phyloP scores from a whole-genome alignment of 2,113 vertebrate genomes.

The Lepus timidus region DNA sequence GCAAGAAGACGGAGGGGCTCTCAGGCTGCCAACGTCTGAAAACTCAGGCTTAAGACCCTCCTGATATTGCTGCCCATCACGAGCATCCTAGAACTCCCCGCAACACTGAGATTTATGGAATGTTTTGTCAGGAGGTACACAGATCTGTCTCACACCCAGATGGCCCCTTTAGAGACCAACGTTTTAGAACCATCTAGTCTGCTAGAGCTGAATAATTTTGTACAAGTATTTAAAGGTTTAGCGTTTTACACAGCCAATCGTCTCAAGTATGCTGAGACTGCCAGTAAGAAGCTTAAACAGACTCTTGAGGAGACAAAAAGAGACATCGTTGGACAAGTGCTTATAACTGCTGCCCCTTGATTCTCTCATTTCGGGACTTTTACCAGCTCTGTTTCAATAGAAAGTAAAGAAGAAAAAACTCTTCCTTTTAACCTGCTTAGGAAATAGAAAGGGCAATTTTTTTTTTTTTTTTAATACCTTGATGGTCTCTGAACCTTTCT shows the following conservation, averaged over 20 bases:
- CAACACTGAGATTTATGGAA: background rate
- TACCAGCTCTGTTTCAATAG: slow-evolving; percentile 82
- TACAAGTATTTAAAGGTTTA: slow-evolving; percentile 81
- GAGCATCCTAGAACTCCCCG: background rate
- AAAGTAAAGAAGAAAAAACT: slow-evolving; percentile 76
- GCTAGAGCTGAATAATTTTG: slow-evolving; percentile 75
- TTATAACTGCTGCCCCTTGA: slow-evolving; percentile 75
- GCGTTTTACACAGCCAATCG: slow-evolving; percentile 83
- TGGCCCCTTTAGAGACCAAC: background rate
- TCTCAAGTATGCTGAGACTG: slow-evolving; percentile 80
- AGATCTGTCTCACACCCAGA: slow-evolving; percentile 23
- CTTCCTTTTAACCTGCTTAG: slow-evolving; percentile 82
- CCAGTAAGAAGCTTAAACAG: slow-evolving; percentile 82
- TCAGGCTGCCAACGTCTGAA: background rate
- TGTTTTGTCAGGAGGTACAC: background rate
- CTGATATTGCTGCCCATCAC: background rate
- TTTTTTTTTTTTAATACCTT: background rate
- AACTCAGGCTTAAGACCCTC: background rate
- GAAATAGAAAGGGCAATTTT: slow-evolving; percentile 82
- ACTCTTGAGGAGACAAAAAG: slow-evolving; percentile 83
- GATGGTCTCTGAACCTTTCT: slow-evolving; percentile 75
- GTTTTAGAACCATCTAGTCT: slow-evolving; percentile 69
- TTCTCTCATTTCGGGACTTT: slow-evolving; percentile 84
- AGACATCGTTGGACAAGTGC: slow-evolving; percentile 81
- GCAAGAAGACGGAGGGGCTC: slow-evolving; percentile 42